A percentile compares a stretch with the other conserved stretches of the same genome.
These are phyloP conservation scores for Leucophora obtusa DNA, from an alignment of 2,888 invertebrate genomes.

Conservation along the genomic window DNA sequence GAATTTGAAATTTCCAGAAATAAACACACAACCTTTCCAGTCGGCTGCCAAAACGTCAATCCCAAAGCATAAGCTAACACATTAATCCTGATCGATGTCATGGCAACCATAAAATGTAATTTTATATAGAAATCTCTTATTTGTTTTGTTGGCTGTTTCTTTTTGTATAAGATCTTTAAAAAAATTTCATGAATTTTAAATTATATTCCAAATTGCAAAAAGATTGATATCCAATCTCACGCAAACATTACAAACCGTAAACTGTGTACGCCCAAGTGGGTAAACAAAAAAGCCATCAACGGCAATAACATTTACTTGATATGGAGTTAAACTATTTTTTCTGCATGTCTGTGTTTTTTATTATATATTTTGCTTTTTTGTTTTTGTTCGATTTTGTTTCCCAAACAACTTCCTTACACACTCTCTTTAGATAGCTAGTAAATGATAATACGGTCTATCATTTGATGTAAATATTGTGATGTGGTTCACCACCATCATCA, in stretches of 20 bases:
- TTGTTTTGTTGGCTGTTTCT: constrained; percentile 32
- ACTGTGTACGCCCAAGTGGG: constrained; percentile 36
- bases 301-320: constrained; percentile 41
- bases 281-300: constrained; percentile 29
- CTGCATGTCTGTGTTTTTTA: constrained; percentile 24
- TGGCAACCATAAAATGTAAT: not conserved
- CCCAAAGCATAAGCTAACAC: too few species aligned
- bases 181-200: constrained; percentile 77
- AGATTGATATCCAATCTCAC: constrained; percentile 77
- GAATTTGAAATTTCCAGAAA: too few species aligned
- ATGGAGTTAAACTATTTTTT: constrained; percentile 46
- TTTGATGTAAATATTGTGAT: constrained; percentile 44
- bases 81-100: not conserved
- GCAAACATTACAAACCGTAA: constrained; percentile 68
- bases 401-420: constrained; percentile 34
- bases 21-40: too few species aligned
- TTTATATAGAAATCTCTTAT: not conserved
- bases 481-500: constrained; percentile 37
- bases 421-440: constrained; percentile 1
- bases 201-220: constrained; percentile 76
- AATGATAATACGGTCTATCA: constrained; percentile 26
- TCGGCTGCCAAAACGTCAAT: too few species aligned
- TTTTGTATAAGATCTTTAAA: constrained; percentile 70
- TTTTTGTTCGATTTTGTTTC: not conserved
- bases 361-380: not conserved